phyloP scores from a whole-genome alignment of 2,797 vertebrate genomes.

The Threskiornis aethiopicus region DNA sequence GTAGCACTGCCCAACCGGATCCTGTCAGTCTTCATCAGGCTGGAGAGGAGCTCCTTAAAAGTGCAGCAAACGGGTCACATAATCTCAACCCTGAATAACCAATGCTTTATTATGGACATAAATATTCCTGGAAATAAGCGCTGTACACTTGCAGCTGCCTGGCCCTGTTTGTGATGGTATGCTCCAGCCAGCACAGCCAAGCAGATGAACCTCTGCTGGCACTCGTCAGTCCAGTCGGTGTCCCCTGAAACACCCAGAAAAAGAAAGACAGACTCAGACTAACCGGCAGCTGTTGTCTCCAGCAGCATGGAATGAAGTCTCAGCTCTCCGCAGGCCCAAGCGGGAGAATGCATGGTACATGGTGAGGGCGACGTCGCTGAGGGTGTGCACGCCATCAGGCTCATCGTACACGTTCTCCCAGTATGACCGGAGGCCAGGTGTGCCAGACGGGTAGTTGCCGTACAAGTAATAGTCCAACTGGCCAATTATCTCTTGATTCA shows the following conservation, averaged over 20 bases:
- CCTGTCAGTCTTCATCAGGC: constrained; percentile 27
- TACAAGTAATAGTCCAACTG: constrained; percentile 94
- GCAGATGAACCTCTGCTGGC: fast-evolving
- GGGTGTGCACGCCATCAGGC: constrained; percentile 84
- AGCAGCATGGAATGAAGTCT: constrained; percentile 81
- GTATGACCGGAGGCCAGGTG: constrained; percentile 86
- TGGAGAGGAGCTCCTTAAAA: constrained; percentile 15
- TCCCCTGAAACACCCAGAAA: not conserved
- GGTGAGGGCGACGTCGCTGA: constrained; percentile 88
- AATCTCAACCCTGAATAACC: not conserved
- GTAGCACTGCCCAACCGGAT: not conserved
- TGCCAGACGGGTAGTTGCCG: constrained; percentile 85
- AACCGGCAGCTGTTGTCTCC: constrained; percentile 90
- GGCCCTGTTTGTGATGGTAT: fast-evolving
- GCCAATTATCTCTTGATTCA: constrained; percentile 96
- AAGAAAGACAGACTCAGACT: not conserved
- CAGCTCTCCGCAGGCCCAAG: constrained; percentile 85
- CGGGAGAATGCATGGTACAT: constrained; percentile 91
- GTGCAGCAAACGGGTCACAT: not conserved
- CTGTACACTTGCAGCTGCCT: not conserved
- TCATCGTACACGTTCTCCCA: constrained; percentile 95
- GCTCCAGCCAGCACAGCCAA: not conserved
- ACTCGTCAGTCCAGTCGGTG: fast-evolving
- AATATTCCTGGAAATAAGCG: not conserved
- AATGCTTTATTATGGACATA: not conserved